phyloP scores from a whole-genome alignment of 2,888 invertebrate species.

The Nephrotoma flavescens region DNA sequence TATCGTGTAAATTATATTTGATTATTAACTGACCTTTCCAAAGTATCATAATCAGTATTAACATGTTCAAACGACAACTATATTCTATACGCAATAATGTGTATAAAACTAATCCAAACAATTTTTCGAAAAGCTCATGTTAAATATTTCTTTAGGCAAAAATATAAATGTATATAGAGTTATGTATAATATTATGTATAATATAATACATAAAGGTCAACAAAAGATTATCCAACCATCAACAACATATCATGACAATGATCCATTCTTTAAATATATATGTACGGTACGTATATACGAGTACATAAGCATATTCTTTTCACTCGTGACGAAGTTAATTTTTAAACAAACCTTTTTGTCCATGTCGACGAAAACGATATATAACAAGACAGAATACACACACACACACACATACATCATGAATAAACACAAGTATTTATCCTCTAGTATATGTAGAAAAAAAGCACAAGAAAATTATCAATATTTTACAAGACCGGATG shows the following conservation, averaged over 20 bases:
- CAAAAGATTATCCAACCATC: background rate
- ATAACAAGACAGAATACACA: background rate
- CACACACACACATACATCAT: background rate
- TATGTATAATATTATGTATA: background rate
- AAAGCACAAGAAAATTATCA: background rate
- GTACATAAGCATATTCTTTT: background rate
- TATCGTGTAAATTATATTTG: background rate
- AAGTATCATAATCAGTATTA: background rate
- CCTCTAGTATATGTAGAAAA: background rate
- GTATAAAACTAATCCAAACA: background rate
- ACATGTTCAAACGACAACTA: background rate
- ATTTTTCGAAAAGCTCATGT: background rate
- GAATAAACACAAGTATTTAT: background rate
- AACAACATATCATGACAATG: background rate
- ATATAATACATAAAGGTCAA: background rate
- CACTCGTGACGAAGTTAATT: background rate
- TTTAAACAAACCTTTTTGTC: background rate
- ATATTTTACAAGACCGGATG: conserved; percentile 3
- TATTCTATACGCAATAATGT: background rate
- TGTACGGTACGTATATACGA: too few species aligned
- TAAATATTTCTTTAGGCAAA: background rate
- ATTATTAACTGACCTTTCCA: background rate
- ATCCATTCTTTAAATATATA: background rate
- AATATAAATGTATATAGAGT: background rate
- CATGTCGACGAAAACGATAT: background rate